phyloP scores from a whole-genome alignment of 2,113 vertebrate genomes.

The Phalacrocorax aristotelis region DNA sequence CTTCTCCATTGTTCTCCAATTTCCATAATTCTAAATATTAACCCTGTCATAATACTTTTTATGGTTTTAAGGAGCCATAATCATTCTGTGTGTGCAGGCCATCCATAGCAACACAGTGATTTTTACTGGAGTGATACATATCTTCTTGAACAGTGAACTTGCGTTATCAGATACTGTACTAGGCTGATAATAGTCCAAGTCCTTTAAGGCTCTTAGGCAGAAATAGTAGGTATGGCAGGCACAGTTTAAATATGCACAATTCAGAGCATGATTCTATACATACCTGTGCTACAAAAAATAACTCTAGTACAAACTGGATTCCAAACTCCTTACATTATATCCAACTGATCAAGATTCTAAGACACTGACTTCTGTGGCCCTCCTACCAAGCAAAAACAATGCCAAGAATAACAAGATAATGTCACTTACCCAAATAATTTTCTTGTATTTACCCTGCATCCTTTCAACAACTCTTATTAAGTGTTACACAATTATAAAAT shows the following conservation, averaged over 20 bases:
- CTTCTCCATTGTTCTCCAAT: background rate
- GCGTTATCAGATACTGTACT: background rate
- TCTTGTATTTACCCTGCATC: background rate
- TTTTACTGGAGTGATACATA: background rate
- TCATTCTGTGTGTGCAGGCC: background rate
- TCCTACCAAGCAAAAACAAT: background rate
- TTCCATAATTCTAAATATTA: background rate
- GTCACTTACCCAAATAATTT: background rate
- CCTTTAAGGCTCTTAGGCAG: background rate
- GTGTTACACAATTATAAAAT: background rate
- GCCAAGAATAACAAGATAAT: background rate
- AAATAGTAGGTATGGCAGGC: background rate
- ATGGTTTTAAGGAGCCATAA: background rate
- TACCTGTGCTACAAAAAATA: background rate
- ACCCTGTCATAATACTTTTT: background rate
- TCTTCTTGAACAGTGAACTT: background rate
- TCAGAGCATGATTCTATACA: background rate
- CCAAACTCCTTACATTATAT: background rate
- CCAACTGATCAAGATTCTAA: background rate
- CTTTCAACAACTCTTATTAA: background rate
- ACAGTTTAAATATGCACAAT: background rate
- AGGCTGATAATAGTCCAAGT: background rate
- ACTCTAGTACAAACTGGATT: background rate
- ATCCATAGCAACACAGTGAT: background rate
- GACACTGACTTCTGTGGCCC: background rate